These are phyloP conservation scores for Mimas tiliae DNA, from an alignment of 2,888 invertebrate species.

Conservation along the genomic window DNA sequence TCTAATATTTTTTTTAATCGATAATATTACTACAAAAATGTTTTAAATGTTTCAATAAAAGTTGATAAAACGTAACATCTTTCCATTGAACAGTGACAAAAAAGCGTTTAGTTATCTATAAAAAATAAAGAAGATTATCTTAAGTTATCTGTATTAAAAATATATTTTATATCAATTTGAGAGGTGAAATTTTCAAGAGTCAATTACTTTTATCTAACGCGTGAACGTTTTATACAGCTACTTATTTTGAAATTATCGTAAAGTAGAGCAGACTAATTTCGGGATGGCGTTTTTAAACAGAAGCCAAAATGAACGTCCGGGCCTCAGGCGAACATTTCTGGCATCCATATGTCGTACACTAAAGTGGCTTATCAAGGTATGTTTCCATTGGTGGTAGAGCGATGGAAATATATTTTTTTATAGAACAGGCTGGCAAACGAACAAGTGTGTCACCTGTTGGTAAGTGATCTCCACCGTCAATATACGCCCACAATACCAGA, in stretches of 20 bases:
- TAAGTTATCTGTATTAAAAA: not conserved
- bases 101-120: not conserved
- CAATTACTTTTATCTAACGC: slow-evolving; percentile 21
- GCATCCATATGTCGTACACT: slow-evolving; percentile 56
- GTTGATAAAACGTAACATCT: not conserved
- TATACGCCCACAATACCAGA: no score
- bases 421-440: no score
- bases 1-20: not conserved
- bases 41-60: not conserved
- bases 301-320: slow-evolving; percentile 78
- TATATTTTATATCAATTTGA: not conserved
- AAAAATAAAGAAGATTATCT: not conserved
- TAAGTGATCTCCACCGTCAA: no score
- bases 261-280: slow-evolving; percentile 61
- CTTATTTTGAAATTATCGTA: slow-evolving; percentile 20
- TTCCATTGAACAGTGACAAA: not conserved
- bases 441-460: no score
- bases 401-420: not conserved
- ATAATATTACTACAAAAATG: not conserved
- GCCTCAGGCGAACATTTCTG: slow-evolving; percentile 66
- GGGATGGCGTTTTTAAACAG: slow-evolving; percentile 76
- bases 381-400: slow-evolving; percentile 18
- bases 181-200: slow-evolving; percentile 9
- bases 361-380: slow-evolving; percentile 29
- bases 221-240: slow-evolving; percentile 17